Evolutionary conservation across 2,113 vertebrate genomes (phyloP).

Genomic region (Myotis davidii): DNA sequence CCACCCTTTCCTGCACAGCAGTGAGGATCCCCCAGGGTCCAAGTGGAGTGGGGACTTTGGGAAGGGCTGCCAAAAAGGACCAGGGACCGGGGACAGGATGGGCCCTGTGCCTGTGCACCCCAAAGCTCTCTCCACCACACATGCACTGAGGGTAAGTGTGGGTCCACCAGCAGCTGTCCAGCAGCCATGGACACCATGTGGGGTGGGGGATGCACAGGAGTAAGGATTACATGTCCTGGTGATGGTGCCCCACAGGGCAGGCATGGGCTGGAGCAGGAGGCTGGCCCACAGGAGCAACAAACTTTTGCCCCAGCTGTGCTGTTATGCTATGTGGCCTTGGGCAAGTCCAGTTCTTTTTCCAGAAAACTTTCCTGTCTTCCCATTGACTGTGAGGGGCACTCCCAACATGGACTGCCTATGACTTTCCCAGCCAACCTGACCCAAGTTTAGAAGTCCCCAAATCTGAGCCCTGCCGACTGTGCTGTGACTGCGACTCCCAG

Average conservation of each 20-base stretch:
- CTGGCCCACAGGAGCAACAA: neutral
- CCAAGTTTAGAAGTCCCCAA: neutral
- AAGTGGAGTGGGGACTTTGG: neutral
- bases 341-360: neutral
- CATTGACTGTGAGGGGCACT: neutral
- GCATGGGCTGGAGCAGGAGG: neutral
- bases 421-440: neutral
- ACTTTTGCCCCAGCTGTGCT: neutral
- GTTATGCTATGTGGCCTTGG: neutral
- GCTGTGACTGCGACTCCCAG: neutral
- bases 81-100: neutral
- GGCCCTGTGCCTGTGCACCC: neutral
- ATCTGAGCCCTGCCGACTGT: neutral
- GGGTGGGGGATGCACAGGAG: neutral
- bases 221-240: neutral
- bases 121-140: neutral
- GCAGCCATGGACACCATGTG: neutral
- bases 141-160: neutral
- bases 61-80: neutral
- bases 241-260: neutral
- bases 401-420: neutral
- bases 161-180: neutral
- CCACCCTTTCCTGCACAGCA: neutral
- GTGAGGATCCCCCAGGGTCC: neutral
- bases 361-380: neutral